A percentile compares a stretch with the other conserved stretches of the same genome.
Evolutionary conservation across 2,888 invertebrate species (phyloP).

Genomic region (Diachrysia chrysitis): DNA sequence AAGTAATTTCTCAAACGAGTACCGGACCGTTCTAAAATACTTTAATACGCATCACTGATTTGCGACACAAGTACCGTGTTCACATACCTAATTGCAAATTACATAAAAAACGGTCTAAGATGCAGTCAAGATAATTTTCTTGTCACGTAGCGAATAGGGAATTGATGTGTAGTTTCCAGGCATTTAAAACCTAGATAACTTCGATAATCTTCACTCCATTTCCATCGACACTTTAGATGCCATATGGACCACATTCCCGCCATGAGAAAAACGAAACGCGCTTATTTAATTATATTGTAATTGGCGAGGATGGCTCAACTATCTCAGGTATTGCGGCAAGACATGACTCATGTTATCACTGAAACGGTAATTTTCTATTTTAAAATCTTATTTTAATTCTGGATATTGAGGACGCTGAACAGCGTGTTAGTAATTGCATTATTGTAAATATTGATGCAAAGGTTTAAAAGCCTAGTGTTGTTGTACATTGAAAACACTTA

Average conservation of each 20-base stretch:
- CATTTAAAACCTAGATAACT: conserved; percentile 61
- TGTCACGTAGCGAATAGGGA: conserved; percentile 65
- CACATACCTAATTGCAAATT: conserved; percentile 57
- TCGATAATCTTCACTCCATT: conserved; percentile 62
- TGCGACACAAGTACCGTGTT: conserved; percentile 36
- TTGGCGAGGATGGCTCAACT: conserved; percentile 46
- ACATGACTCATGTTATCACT: conserved; percentile 11
- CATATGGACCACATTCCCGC: conserved; percentile 53
- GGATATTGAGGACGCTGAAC: background rate
- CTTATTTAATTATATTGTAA: conserved; percentile 57
- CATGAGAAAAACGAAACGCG: conserved; percentile 38
- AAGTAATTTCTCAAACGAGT: conserved; percentile 47
- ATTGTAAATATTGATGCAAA: no score
- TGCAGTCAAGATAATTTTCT: conserved; percentile 62
- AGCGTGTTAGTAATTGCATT: background rate
- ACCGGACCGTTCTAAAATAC: conserved; percentile 32
- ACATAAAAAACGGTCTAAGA: conserved; percentile 55
- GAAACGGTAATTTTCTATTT: background rate
- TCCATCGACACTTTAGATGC: conserved; percentile 60
- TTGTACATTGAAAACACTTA: background rate
- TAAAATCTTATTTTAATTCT: background rate
- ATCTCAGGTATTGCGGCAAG: conserved; percentile 30
- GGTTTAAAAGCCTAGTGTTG: no score
- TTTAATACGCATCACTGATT: conserved; percentile 46
- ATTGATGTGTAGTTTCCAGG: conserved; percentile 66